Evolutionary conservation across 2,797 vertebrate species (phyloP).

Genomic region (Poecilia wingei): DNA sequence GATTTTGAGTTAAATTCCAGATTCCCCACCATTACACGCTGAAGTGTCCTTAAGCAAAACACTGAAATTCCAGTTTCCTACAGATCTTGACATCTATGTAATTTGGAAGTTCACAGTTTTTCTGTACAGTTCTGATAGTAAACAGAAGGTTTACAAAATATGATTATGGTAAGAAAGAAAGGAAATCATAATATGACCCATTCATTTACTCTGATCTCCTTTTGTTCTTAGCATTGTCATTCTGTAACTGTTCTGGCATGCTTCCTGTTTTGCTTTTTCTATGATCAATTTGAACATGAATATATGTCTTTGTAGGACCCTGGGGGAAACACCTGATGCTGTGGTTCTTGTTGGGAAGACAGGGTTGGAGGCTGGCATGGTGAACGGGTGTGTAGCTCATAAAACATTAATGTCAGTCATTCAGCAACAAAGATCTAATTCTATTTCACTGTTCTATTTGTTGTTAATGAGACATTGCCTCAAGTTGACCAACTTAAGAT

Average conservation of each 20-base stretch:
- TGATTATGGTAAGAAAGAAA: not conserved
- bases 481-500: not conserved
- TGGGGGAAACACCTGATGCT: slow-evolving; percentile 11
- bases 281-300: not conserved
- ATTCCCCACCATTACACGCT: not conserved
- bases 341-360: not conserved
- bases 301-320: slow-evolving; percentile 7
- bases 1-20: not conserved
- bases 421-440: not conserved
- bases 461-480: not conserved
- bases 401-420: not conserved
- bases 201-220: not conserved
- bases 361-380: not conserved
- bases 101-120: not conserved
- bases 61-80: not conserved
- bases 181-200: not conserved
- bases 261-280: not conserved
- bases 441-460: not conserved
- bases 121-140: not conserved
- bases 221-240: not conserved
- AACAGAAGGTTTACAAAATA: not conserved
- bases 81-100: not conserved
- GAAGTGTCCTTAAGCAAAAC: not conserved
- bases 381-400: not conserved
- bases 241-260: not conserved